A percentile compares a stretch with the other conserved stretches of the same genome.
Conservation (phyloP, 1,140 invertebrate species). For the Branchinecta lindahli region DNA sequence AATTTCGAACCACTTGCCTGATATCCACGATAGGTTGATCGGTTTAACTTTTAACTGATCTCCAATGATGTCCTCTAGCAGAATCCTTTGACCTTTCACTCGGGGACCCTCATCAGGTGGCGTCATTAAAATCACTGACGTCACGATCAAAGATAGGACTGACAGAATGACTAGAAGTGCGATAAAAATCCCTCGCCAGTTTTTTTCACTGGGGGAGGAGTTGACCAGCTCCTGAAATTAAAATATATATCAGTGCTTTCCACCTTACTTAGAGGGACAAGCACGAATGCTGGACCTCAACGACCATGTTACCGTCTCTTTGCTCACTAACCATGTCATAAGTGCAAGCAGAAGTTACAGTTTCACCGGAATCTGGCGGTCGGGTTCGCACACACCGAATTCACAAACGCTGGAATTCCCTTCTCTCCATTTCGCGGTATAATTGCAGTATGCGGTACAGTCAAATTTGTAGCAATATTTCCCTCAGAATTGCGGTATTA, state of each 20-base stretch:
- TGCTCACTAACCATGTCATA: too few relatives aligned
- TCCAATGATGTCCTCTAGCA: constrained; percentile 46
- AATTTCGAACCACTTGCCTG: constrained; percentile 38
- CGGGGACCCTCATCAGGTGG: constrained; percentile 20
- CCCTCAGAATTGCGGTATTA: too few relatives aligned
- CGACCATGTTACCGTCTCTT: too few relatives aligned
- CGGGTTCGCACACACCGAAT: too few relatives aligned
- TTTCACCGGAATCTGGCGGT: too few relatives aligned
- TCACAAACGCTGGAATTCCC: too few relatives aligned
- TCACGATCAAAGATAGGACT: constrained; percentile 43
- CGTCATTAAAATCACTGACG: constrained; percentile 19
- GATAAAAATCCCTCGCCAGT: constrained; percentile 80
- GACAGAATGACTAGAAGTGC: constrained; percentile 69
- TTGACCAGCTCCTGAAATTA: constrained; percentile 56
- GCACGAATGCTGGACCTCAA: too few relatives aligned
- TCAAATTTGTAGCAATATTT: too few relatives aligned
- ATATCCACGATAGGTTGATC: constrained; percentile 64
- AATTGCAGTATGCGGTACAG: too few relatives aligned
- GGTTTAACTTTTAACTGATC: constrained; percentile 42
- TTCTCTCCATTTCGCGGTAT: too few relatives aligned
- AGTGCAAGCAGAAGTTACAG: too few relatives aligned
- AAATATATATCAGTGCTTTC: background rate
- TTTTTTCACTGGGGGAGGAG: constrained; percentile 57
- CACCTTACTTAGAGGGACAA: too few relatives aligned
- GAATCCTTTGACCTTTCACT: constrained; percentile 33